A percentile compares a stretch with the other conserved stretches of the same genome.
These are phyloP conservation scores for Pseudomyrmex gracilis DNA, from an alignment of 1,140 invertebrate genomes.

Conservation along the genomic window DNA sequence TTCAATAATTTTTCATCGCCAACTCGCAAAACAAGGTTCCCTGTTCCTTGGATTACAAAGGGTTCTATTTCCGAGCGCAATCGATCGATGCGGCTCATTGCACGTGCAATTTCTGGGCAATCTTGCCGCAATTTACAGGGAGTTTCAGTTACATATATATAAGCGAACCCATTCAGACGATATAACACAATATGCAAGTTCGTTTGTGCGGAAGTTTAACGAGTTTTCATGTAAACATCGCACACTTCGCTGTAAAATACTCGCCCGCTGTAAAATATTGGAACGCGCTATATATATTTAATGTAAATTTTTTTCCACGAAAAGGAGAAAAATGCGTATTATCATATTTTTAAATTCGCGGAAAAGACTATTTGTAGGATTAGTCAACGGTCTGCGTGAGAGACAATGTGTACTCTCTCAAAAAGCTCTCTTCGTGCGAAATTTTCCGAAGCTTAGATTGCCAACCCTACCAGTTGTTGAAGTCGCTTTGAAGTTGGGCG, in stretches of 20 bases:
- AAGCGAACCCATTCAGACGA: background rate
- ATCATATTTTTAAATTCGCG: conserved; percentile 6
- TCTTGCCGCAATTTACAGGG: conserved; percentile 28
- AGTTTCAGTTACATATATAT: conserved; percentile 12
- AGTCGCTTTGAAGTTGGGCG: conserved; percentile 49
- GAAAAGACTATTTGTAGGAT: background rate
- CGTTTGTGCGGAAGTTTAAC: background rate
- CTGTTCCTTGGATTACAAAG: conserved; percentile 19
- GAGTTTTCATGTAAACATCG: background rate
- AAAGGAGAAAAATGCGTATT: no score
- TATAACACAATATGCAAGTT: background rate
- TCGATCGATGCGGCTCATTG: conserved; percentile 25
- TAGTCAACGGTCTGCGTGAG: background rate
- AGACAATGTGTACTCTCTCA: conserved; percentile 9
- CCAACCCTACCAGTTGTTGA: conserved; percentile 30
- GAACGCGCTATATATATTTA: background rate
- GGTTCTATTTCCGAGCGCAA: conserved; percentile 36
- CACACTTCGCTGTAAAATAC: background rate
- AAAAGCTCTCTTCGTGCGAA: conserved; percentile 35
- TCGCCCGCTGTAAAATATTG: background rate
- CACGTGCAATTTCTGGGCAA: conserved; percentile 37
- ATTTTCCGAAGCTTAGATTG: conserved; percentile 57
- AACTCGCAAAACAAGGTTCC: background rate
- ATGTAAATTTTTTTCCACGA: background rate
- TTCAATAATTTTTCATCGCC: conserved; percentile 10